Evolutionary conservation across 2,888 invertebrate species (phyloP), one percentile per base, ranked within the genome.

Genomic region (Thymelicus sylvestris): DNA sequence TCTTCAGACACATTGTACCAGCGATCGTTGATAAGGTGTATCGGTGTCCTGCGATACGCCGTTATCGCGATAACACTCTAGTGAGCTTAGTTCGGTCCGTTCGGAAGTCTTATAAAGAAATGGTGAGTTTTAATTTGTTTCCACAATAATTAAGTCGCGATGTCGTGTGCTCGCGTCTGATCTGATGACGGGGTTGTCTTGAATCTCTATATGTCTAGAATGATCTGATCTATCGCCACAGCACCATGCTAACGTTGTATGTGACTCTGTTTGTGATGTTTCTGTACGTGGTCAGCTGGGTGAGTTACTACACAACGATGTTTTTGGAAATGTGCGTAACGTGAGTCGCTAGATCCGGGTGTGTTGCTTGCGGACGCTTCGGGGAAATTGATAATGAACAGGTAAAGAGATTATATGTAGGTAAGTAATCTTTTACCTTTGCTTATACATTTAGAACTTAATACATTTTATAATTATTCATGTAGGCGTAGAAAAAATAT

Each of bases 81-180:
- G 19, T 19, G 24, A 55, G 66, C 68, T 79, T 75, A 76, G 78
- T 71, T 78, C 75, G 83, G 86, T 86, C 86, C 88, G 81, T 80
- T 77, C 73, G 80, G 74, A 72, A 77, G 79, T 80, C 79, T 80
- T 79, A 81, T 77, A 84, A 86, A 87, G 86, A 87, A 91, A 91
- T 89, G 91, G 92, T 92, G 81, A 88, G 91, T 85, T 77, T 83
- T 86, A 80, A 81, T 80, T 78, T 76, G 77, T 80, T 83, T 83
- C 77, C 75, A 74, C 79, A 76, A 73, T 81, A 81, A 85, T 84
- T 81, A 83, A 78, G 65, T 63, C 72, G 78, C 74, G 74, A 73
- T 73, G 75, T 71, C 63, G 67, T 66, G 59, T 61, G 55, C 63
- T 59, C 67, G 55, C 10, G 24, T 10, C 55, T 59, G 41, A 55